phyloP scores from a whole-genome alignment of 2,888 invertebrate species.

The Hirtodrosophila trivittata region DNA sequence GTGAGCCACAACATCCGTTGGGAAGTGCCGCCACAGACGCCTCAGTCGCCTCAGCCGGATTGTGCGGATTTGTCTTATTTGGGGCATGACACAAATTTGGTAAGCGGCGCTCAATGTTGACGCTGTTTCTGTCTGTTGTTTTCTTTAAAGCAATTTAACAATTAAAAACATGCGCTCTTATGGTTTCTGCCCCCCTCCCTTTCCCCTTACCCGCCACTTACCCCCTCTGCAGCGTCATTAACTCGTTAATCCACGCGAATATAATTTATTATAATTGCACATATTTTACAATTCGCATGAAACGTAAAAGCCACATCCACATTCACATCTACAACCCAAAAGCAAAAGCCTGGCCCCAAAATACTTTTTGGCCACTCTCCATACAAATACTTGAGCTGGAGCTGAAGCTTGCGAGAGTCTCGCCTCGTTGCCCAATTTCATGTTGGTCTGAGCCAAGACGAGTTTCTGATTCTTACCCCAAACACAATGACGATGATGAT shows the following conservation, averaged over 20 bases:
- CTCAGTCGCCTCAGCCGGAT: constrained; percentile 42
- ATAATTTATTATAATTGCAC: constrained; percentile 78
- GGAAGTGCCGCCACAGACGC: constrained; percentile 36
- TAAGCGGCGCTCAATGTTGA: constrained; percentile 42
- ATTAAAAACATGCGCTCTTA: constrained; percentile 78
- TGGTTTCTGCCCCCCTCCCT: constrained; percentile 34
- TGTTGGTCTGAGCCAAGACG: constrained; percentile 37
- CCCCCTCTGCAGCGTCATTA: constrained; percentile 68
- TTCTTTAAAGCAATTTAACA: constrained; percentile 76
- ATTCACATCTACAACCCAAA: not conserved
- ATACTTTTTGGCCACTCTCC: constrained; percentile 7
- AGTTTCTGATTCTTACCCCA: constrained; percentile 48
- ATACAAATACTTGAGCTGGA: no score
- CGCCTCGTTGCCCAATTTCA: constrained; percentile 64
- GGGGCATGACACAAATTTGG: constrained; percentile 80
- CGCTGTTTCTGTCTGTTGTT: constrained; percentile 10
- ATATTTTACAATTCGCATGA: constrained; percentile 69
- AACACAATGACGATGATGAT: constrained; percentile 2
- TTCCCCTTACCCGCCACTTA: no score
- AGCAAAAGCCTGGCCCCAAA: constrained; percentile 30
- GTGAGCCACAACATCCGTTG: constrained; percentile 61
- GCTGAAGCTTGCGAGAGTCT: constrained; percentile 43
- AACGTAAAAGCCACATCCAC: constrained; percentile 41
- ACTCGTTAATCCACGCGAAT: constrained; percentile 78
- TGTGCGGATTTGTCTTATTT: constrained; percentile 74